Evolutionary conservation across 1,140 invertebrate genomes (phyloP).

Genomic region (Campoletis sonorensis): DNA sequence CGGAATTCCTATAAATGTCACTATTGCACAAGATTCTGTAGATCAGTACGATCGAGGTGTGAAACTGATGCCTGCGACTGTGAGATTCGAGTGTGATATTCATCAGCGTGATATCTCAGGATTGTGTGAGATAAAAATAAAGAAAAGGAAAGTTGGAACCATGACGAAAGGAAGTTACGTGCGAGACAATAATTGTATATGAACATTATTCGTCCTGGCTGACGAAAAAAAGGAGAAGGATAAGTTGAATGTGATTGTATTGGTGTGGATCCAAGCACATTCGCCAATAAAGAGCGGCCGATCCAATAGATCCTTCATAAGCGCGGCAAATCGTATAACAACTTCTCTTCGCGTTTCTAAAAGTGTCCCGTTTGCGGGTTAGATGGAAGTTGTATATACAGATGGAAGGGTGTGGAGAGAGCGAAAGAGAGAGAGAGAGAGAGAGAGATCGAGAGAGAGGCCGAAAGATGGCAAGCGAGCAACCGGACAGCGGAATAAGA

Average conservation of each 20-base stretch:
- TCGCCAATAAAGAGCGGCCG: slow-evolving; percentile 68
- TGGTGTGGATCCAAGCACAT: slow-evolving; percentile 40
- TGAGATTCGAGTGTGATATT: too few relatives aligned
- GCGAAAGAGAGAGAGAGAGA: too few relatives aligned
- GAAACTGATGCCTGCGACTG: too few relatives aligned
- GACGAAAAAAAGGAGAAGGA: neutral
- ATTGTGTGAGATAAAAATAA: too few relatives aligned
- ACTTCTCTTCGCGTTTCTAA: slow-evolving; percentile 60
- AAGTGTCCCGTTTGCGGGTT: slow-evolving; percentile 15
- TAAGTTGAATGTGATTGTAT: neutral
- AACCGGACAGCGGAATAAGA: slow-evolving; percentile 72
- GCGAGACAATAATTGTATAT: too few relatives aligned
- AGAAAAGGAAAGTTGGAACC: too few relatives aligned
- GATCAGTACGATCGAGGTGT: too few relatives aligned
- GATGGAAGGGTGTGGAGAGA: neutral
- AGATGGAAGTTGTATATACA: neutral
- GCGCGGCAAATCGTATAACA: slow-evolving; percentile 70
- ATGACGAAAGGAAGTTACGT: too few relatives aligned
- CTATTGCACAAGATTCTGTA: too few relatives aligned
- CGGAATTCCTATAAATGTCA: too few relatives aligned
- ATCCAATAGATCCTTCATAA: slow-evolving; percentile 69
- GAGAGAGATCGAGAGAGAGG: slow-evolving; percentile 10
- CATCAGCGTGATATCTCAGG: too few relatives aligned
- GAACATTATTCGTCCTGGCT: too few relatives aligned
- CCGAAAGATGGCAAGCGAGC: neutral